These are phyloP conservation scores for Muricea muricata DNA, from an alignment of 92 coral and sea anemone genomes.

Conservation along the genomic window DNA sequence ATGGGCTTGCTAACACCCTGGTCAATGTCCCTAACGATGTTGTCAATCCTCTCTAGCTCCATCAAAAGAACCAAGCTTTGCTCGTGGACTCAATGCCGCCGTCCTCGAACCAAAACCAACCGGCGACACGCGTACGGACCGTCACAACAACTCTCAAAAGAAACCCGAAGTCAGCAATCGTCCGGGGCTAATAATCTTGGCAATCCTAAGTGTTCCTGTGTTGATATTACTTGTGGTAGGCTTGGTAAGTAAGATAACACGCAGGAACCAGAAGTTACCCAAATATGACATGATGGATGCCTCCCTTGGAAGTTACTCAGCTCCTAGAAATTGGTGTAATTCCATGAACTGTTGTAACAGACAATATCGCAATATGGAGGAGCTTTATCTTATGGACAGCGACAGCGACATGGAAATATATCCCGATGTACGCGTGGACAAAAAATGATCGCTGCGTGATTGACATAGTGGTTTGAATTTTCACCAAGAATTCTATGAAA, in stretches of 20 bases:
- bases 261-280: background rate
- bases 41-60: background rate
- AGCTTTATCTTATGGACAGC: slow-evolving; percentile 42
- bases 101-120: background rate
- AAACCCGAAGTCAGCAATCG: slow-evolving; percentile 8
- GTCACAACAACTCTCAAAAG: background rate
- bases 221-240: slow-evolving; percentile 23
- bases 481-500: background rate
- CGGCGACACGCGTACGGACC: background rate
- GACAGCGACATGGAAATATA: slow-evolving; percentile 38
- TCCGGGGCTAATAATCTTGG: slow-evolving; percentile 13
- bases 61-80: slow-evolving; percentile 10
- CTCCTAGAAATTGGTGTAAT: slow-evolving; percentile 80
- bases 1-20: no score
- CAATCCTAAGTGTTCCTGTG: slow-evolving; percentile 20
- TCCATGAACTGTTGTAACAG: slow-evolving; percentile 88
- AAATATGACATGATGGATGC: slow-evolving; percentile 47
- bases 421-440: slow-evolving; percentile 9
- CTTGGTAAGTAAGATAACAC: background rate
- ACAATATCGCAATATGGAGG: slow-evolving; percentile 43
- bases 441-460: slow-evolving; percentile 10
- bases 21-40: no score
- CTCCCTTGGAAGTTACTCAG: slow-evolving; percentile 8
- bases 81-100: slow-evolving; percentile 12
- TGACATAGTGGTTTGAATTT: background rate